Evolutionary conservation across 1,140 invertebrate species (phyloP), one percentile per base, ranked within the genome.

Genomic region (Chymomyza costata): DNA sequence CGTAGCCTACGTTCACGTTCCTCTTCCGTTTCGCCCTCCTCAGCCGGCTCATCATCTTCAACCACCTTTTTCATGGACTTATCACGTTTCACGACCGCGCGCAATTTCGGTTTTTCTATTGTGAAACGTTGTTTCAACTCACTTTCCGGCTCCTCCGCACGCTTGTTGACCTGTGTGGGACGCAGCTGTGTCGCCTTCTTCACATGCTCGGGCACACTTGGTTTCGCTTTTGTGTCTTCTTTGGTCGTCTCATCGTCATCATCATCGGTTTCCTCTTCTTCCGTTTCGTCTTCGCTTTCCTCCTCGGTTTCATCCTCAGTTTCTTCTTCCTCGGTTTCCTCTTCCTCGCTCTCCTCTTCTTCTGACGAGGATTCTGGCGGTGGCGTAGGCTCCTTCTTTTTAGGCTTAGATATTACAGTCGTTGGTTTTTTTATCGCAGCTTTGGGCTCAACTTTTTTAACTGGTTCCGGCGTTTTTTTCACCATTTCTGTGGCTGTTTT

Each of bases 101-200:
- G 73, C 43, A 84, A 68, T 53, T 84, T 84, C 30, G 82, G 82
- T 68, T 84, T 84, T 65, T 84, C 82, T 56, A 84, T 11, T 31
- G 71, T 71, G 59, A 84, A 84, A 66, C 82, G 82, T 39, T 82
- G 65, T 70, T 67, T 82, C 49, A 81, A 81, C 76, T 81, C 76
- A 81, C 76, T 81, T 81, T 70, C 69, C 66, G 37, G 30, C 11
- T 65, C 56, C 18, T 73, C 68, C 53, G 59, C 21, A 28, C 50
- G 52, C 45, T 78, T 82, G 67, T 76, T 83, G 67, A 56, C 65
- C 59, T 57, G 51, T 19, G 73, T 80, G 7, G 73, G 73, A 6
- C 73, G 59, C 50, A 80, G 44, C 30, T 80, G 73, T 21, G 67
- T 47, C 5, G 73, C 74, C 30, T 80, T 80, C 50, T 80, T 71